Conservation (phyloP, 1,140 invertebrate species). For the Philaenus spumarius region DNA sequence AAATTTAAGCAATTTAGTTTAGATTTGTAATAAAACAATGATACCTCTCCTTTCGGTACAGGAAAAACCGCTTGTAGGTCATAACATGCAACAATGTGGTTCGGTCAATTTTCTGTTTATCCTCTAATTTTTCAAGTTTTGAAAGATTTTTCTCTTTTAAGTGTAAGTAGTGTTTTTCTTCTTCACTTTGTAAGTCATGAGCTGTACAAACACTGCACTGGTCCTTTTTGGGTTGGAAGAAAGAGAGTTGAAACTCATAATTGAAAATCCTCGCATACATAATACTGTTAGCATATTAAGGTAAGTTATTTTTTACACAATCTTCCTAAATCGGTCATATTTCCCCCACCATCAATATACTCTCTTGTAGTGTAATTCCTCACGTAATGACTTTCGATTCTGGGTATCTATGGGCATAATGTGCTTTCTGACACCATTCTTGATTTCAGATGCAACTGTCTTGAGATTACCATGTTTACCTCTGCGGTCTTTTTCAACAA, state of each 20-base stretch:
- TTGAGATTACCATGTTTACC: constrained; percentile 22
- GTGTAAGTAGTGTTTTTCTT: neutral
- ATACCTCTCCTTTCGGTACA: constrained; percentile 16
- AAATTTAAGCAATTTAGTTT: too few relatives aligned
- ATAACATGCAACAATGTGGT: too few relatives aligned
- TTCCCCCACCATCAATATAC: constrained; percentile 22
- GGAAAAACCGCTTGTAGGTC: constrained; percentile 10
- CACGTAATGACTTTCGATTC: constrained; percentile 25
- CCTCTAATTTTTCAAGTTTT: neutral
- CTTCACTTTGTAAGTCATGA: neutral
- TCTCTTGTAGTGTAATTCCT: constrained; percentile 11
- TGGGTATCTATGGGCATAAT: constrained; percentile 22
- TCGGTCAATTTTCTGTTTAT: constrained; percentile 1
- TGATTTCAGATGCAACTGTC: constrained; percentile 7
- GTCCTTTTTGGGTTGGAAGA: constrained; percentile 23
- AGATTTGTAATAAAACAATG: constrained; percentile 28
- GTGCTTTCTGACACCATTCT: constrained; percentile 16
- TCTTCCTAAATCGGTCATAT: constrained; percentile 9
- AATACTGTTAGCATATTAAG: constrained; percentile 11
- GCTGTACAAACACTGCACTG: constrained; percentile 19
- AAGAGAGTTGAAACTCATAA: constrained; percentile 13
- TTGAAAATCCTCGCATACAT: constrained; percentile 7
- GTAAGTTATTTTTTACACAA: constrained; percentile 14
- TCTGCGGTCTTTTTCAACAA: constrained; percentile 10
- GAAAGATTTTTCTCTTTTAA: neutral